Evolutionary conservation across 2,888 invertebrate species (phyloP).

Genomic region (Stenichneumon culpator): DNA sequence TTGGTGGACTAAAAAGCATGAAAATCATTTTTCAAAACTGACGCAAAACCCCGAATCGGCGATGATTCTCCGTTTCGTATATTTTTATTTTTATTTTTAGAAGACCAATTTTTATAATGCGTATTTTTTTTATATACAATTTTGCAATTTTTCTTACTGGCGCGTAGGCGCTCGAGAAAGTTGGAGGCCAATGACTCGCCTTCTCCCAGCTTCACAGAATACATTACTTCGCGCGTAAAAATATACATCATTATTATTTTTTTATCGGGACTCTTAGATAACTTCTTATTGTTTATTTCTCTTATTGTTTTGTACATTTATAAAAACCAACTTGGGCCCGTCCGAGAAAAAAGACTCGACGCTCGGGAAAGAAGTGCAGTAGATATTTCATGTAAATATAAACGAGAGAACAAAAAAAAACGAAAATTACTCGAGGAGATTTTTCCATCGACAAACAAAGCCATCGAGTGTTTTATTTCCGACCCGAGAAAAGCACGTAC

Average conservation of each 20-base stretch:
- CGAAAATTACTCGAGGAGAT: background rate
- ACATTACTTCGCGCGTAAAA: background rate
- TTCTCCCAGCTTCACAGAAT: background rate
- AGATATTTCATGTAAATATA: constrained; percentile 2
- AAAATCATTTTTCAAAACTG: too few relatives aligned
- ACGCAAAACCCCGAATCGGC: too few relatives aligned
- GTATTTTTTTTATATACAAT: background rate
- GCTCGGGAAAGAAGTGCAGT: background rate
- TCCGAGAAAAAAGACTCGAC: constrained; percentile 4
- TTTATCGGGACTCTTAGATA: constrained; percentile 4
- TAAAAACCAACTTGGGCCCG: background rate
- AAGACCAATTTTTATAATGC: background rate
- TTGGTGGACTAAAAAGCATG: too few relatives aligned
- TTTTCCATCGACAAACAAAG: constrained; percentile 23
- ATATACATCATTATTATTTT: constrained; percentile 6
- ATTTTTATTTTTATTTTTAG: background rate
- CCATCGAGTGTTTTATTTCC: constrained; percentile 12
- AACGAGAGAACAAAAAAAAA: background rate
- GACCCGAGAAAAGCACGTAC: background rate
- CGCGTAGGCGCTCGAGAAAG: constrained; percentile 9
- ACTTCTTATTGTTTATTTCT: background rate
- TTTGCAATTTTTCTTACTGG: background rate
- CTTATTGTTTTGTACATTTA: constrained; percentile 25
- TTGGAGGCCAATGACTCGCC: constrained; percentile 38
- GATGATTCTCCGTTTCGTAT: background rate